phyloP scores from a whole-genome alignment of 1,140 invertebrate genomes.

The Drosophila dunni region DNA sequence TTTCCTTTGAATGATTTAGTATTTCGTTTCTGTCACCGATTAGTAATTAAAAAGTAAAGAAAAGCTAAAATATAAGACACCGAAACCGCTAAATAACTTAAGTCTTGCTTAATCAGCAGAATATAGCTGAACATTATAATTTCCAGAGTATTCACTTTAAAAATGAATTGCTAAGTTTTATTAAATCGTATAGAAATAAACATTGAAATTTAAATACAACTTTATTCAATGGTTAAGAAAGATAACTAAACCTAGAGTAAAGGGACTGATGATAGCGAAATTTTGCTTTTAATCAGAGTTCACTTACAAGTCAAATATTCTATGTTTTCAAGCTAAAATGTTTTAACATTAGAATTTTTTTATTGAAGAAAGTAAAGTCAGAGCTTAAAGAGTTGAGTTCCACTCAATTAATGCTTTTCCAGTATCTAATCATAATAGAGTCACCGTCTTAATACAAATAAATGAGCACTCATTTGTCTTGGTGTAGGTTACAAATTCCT shows the following conservation, averaged over 20 bases:
- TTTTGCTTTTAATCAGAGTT: no score
- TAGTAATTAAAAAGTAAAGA: constrained; percentile 54
- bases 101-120: not conserved
- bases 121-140: no score
- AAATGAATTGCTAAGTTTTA: no score
- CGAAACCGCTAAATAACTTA: constrained; percentile 15
- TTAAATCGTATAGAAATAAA: no score
- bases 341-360: no score
- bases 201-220: no score
- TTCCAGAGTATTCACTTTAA: no score
- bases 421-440: constrained; percentile 6
- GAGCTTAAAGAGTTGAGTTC: constrained; percentile 15
- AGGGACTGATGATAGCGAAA: no score
- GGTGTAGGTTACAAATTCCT: constrained; percentile 25
- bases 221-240: no score
- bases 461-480: constrained; percentile 27
- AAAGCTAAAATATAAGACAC: not conserved
- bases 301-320: no score
- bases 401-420: constrained; percentile 4
- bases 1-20: constrained; percentile 55
- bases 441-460: constrained; percentile 17
- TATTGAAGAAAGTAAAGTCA: not conserved
- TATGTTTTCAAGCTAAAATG: no score
- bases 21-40: constrained; percentile 58
- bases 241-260: no score